Percentiles rank a stretch among this genome's conserved stretches.
Evolutionary conservation across 2,797 vertebrate genomes (phyloP).

Genomic region (Serranus cabrilla): DNA sequence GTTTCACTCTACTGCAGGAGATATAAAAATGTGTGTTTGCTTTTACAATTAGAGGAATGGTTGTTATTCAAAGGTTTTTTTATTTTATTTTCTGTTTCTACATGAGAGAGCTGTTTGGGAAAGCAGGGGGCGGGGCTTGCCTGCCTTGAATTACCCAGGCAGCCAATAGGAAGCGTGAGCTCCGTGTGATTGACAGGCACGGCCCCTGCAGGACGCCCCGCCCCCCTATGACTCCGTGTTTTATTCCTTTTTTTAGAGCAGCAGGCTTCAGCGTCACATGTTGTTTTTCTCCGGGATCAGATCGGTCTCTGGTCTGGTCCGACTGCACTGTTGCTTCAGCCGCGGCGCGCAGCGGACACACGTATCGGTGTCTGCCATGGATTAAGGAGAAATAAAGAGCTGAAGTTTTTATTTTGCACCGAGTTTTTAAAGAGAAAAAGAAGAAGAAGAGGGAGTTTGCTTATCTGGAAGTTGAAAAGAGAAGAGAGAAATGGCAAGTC

Average conservation of each 20-base stretch:
- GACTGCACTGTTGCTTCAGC: conserved; percentile 82
- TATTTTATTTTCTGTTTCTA: conserved; percentile 46
- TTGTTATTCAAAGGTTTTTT: conserved; percentile 38
- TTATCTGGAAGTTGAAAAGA: conserved; percentile 49
- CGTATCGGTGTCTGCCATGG: conserved; percentile 50
- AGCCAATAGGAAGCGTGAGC: conserved; percentile 77
- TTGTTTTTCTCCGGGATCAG: conserved; percentile 93
- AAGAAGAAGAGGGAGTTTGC: conserved; percentile 35
- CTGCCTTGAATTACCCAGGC: conserved; percentile 37
- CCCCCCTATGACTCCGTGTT: conserved; percentile 84
- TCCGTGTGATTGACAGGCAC: conserved; percentile 73
- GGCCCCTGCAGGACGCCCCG: conserved; percentile 79
- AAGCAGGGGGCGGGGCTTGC: conserved; percentile 32
- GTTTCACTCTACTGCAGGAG: background rate
- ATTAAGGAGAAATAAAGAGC: conserved; percentile 28
- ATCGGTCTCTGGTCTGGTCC: conserved; percentile 87
- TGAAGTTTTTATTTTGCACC: background rate
- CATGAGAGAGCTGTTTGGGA: conserved; percentile 31
- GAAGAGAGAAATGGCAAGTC: conserved; percentile 90
- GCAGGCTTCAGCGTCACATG: conserved; percentile 93
- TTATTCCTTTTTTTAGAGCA: conserved; percentile 84
- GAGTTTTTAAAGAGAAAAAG: background rate
- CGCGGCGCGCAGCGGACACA: conserved; percentile 77
- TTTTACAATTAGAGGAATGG: conserved; percentile 2
- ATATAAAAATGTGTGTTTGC: background rate